phyloP scores from a whole-genome alignment of 2,113 vertebrate genomes.

The Oreochromis tanganicae region DNA sequence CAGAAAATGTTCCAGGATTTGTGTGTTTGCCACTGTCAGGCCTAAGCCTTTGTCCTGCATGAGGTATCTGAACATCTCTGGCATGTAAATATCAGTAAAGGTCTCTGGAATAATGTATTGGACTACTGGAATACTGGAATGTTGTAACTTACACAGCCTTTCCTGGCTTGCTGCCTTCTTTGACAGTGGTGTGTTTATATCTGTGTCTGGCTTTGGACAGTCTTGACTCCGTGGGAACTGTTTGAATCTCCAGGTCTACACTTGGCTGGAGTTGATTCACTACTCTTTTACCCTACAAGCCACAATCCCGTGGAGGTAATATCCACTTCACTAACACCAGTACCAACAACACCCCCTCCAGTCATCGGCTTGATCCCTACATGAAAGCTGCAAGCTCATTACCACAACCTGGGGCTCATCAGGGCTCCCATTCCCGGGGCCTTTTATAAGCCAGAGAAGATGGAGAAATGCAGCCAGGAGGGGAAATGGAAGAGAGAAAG shows the following conservation, averaged over 20 bases:
- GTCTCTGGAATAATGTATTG: conserved; percentile 37
- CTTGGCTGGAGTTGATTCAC: conserved; percentile 5
- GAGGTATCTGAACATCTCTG: conserved; percentile 48
- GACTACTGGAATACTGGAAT: conserved; percentile 35
- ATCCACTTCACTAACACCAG: conserved; percentile 38
- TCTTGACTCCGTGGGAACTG: conserved; percentile 49
- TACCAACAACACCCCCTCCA: conserved; percentile 37
- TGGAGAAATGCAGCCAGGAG: conserved; percentile 32
- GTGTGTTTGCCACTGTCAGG: conserved; percentile 27
- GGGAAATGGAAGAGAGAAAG: neutral
- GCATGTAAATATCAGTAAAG: conserved; percentile 55
- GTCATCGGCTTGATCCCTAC: conserved; percentile 54
- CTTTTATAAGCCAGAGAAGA: conserved; percentile 46
- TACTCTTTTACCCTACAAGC: conserved; percentile 3
- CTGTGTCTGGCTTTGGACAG: conserved; percentile 14
- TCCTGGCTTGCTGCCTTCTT: conserved; percentile 8
- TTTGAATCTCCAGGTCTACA: conserved; percentile 13
- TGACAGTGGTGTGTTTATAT: conserved; percentile 29
- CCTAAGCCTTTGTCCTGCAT: conserved; percentile 16
- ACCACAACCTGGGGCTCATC: conserved; percentile 52
- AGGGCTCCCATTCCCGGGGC: conserved; percentile 20
- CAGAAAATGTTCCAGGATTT: conserved; percentile 13
- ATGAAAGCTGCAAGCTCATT: conserved; percentile 68
- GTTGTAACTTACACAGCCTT: conserved; percentile 43
- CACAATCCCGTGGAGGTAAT: conserved; percentile 28